These are phyloP conservation scores for Asbolus verrucosus DNA, from an alignment of 1,140 invertebrate genomes.

Conservation along the genomic window DNA sequence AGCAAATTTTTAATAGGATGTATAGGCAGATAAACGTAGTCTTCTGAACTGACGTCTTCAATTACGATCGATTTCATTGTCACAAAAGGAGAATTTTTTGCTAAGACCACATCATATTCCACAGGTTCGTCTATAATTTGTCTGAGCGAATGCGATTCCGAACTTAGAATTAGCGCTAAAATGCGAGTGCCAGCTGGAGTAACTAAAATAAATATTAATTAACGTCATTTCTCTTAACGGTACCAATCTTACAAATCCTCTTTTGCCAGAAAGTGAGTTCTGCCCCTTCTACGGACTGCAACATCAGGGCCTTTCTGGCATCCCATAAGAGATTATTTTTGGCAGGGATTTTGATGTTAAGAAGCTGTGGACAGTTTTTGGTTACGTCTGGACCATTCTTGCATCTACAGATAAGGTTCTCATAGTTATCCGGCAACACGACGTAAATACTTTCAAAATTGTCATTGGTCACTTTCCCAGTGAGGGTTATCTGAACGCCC, in stretches of 20 bases:
- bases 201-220: slow-evolving; percentile 40
- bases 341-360: slow-evolving; percentile 53
- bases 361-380: slow-evolving; percentile 51
- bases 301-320: slow-evolving; percentile 50
- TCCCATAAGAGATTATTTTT: slow-evolving; percentile 53
- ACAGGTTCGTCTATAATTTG: slow-evolving; percentile 37
- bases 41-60: slow-evolving; percentile 41
- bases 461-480: slow-evolving; percentile 2
- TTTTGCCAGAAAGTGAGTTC: slow-evolving; percentile 17
- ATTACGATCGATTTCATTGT: slow-evolving; percentile 11
- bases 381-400: slow-evolving; percentile 33
- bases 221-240: not conserved
- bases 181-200: slow-evolving; percentile 47
- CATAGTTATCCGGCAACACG: slow-evolving; percentile 49
- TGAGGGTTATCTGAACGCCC: slow-evolving; percentile 50
- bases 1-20: not conserved
- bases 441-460: slow-evolving; percentile 29
- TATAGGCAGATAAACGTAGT: not conserved
- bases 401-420: slow-evolving; percentile 49
- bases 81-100: slow-evolving; percentile 1
- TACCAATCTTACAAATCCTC: not conserved
- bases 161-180: slow-evolving; percentile 35
- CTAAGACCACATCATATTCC: slow-evolving; percentile 15
- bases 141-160: not conserved
- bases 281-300: slow-evolving; percentile 16